phyloP scores from a whole-genome alignment of 2,888 invertebrate genomes.

The Drosophila antonietae region DNA sequence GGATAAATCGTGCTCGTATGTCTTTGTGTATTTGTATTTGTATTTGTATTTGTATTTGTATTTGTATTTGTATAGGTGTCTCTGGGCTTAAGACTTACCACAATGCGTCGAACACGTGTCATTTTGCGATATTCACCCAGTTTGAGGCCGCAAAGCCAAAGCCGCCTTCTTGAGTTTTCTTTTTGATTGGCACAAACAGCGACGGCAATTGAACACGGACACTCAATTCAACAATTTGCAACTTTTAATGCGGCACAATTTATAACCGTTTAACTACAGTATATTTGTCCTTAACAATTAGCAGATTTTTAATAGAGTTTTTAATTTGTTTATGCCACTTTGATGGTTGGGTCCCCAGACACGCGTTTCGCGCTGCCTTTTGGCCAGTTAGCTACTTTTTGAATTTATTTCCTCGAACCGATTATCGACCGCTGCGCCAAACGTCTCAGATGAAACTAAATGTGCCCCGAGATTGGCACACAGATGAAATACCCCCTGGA shows the following conservation, averaged over 20 bases:
- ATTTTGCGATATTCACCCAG: conserved; percentile 76
- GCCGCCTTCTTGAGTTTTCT: conserved; percentile 8
- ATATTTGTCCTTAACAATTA: conserved; percentile 1
- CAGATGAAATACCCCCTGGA: conserved; percentile 70
- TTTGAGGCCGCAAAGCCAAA: conserved; percentile 53
- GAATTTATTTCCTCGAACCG: conserved; percentile 17
- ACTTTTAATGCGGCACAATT: neutral
- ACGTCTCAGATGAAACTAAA: conserved; percentile 85
- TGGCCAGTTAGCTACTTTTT: conserved; percentile 8
- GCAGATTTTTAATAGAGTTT: neutral
- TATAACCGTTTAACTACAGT: neutral
- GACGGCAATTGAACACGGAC: conserved; percentile 41
- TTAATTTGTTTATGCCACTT: conserved; percentile 20
- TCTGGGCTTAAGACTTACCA: conserved; percentile 68
- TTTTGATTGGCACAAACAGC: conserved; percentile 15
- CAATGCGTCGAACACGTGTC: conserved; percentile 82
- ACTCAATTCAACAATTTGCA: neutral
- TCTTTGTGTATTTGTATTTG: neutral
- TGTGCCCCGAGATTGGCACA: conserved; percentile 52
- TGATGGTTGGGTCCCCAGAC: conserved; percentile 27
- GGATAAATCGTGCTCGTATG: conserved; percentile 7
- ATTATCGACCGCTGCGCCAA: conserved; percentile 82
- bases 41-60: neutral
- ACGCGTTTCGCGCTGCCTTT: conserved; percentile 54
- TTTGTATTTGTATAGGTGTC: conserved; percentile 10